Conservation (phyloP, 2,797 vertebrate species). For the Xerus rutilus region DNA sequence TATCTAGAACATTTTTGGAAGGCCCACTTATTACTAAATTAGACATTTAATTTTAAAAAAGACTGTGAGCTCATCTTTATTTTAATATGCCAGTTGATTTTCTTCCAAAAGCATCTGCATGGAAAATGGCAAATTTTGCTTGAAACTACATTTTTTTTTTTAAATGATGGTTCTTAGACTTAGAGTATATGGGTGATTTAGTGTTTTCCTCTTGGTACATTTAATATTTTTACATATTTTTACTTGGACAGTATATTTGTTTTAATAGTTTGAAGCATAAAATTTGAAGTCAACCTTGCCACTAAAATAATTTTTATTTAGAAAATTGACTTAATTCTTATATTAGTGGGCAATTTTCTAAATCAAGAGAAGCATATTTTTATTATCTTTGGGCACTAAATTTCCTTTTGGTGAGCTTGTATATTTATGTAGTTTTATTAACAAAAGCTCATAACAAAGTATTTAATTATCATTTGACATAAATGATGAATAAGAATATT, state of each 20-base stretch:
- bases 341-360: not conserved
- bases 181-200: not conserved
- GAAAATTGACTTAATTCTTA: not conserved
- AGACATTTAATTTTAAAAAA: slow-evolving; percentile 47
- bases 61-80: slow-evolving; percentile 49
- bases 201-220: not conserved
- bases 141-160: not conserved
- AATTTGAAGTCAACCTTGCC: not conserved
- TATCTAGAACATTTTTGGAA: slow-evolving; percentile 49
- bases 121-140: not conserved
- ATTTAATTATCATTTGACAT: not conserved
- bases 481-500: slow-evolving; percentile 10
- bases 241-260: not conserved
- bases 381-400: not conserved
- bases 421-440: not conserved
- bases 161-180: not conserved
- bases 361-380: not conserved
- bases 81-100: slow-evolving; percentile 51
- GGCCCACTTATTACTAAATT: slow-evolving; percentile 11
- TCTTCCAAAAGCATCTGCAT: not conserved
- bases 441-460: not conserved
- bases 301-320: not conserved
- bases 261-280: not conserved
- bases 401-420: not conserved
- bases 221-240: not conserved